A percentile compares a stretch with the other conserved stretches of the same genome.
Evolutionary conservation across 2,797 vertebrate species (phyloP).

Genomic region (Neosilurus mollespiculum): DNA sequence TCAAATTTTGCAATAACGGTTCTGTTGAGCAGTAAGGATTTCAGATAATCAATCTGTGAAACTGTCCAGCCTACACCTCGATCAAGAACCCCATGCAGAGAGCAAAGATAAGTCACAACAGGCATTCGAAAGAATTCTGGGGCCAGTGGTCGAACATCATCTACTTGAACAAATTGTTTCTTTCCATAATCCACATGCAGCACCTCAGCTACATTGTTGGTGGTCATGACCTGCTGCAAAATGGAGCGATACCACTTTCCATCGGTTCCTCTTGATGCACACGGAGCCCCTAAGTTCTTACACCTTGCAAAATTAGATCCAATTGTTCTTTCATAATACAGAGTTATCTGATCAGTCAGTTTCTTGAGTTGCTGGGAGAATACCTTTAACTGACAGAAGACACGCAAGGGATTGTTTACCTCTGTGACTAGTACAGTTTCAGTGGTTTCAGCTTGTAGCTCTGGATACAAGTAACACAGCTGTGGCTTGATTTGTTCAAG

Average conservation of each 20-base stretch:
- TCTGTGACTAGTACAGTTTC: conserved; percentile 86
- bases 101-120: conserved; percentile 87
- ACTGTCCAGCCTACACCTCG: conserved; percentile 80
- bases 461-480: conserved; percentile 81
- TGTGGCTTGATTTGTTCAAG: conserved; percentile 53
- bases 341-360: conserved; percentile 79
- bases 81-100: conserved; percentile 82
- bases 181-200: conserved; percentile 87
- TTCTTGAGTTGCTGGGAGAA: conserved; percentile 82
- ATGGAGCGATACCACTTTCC: conserved; percentile 85
- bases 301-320: conserved; percentile 59
- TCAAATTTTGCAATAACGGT: conserved; percentile 81
- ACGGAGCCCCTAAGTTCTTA: conserved; percentile 80
- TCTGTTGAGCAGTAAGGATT: conserved; percentile 76
- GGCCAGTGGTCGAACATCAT: conserved; percentile 76
- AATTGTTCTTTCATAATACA: conserved; percentile 63
- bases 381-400: conserved; percentile 89
- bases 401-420: conserved; percentile 77
- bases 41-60: conserved; percentile 74
- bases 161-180: conserved; percentile 77
- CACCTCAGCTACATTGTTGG: conserved; percentile 75
- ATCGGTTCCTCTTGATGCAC: conserved; percentile 81
- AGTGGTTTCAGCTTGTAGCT: conserved; percentile 77
- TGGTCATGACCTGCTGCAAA: conserved; percentile 71
- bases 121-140: conserved; percentile 87